phyloP scores from a whole-genome alignment of 2,888 invertebrate genomes.

The Rotaria socialis region DNA sequence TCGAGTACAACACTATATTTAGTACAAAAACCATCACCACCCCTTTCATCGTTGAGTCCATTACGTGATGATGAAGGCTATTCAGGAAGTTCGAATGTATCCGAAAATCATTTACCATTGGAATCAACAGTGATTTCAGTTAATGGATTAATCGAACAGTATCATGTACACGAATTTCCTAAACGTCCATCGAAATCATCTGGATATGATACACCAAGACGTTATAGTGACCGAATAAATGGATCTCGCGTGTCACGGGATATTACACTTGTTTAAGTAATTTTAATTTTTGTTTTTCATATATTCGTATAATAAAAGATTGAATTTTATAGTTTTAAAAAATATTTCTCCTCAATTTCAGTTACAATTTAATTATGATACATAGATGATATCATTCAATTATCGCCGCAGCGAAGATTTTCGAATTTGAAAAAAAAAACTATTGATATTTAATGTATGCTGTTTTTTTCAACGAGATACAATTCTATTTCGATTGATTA shows the following conservation, averaged over 20 bases:
- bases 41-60: neutral
- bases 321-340: neutral
- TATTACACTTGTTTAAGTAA: neutral
- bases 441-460: too few species aligned
- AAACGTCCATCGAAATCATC: neutral
- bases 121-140: neutral
- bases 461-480: too few species aligned
- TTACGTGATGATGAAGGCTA: slow-evolving; percentile 25
- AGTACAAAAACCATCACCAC: neutral
- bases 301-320: neutral
- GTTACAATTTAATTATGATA: too few species aligned
- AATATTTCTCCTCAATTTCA: too few species aligned
- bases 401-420: too few species aligned
- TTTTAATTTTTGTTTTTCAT: neutral
- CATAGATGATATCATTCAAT: too few species aligned
- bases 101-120: neutral
- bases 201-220: neutral
- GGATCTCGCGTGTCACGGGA: neutral
- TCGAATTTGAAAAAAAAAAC: too few species aligned
- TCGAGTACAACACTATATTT: neutral
- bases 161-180: neutral
- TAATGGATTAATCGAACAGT: neutral
- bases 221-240: neutral
- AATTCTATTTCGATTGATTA: too few species aligned
- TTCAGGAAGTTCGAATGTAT: slow-evolving; percentile 20